A percentile compares a stretch with the other conserved stretches of the same genome.
Conservation (phyloP, 1,140 invertebrate species). For the Solenopsis fugax region DNA sequence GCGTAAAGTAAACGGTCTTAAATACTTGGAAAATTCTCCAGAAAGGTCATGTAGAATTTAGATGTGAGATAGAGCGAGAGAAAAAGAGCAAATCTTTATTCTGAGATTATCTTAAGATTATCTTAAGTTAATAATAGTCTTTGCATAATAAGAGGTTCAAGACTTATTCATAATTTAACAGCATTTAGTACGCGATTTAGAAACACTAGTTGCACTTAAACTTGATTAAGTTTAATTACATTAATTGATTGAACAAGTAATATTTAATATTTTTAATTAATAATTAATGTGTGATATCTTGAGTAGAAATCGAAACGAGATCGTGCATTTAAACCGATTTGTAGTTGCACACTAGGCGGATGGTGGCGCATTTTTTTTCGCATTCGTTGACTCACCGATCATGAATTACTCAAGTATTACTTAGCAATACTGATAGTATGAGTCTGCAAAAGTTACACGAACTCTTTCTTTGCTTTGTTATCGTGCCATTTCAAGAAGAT, state of each 20-base stretch:
- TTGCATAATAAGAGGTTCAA: not conserved
- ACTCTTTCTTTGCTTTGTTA: not conserved
- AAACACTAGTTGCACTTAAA: not conserved
- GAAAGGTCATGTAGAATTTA: constrained; percentile 11
- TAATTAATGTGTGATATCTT: not conserved
- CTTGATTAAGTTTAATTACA: not conserved
- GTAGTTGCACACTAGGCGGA: not conserved
- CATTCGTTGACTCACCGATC: not conserved
- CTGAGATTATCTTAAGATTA: not conserved
- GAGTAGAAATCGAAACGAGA: not conserved
- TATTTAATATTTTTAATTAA: not conserved
- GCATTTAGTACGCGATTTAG: not conserved
- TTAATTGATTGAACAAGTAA: not conserved
- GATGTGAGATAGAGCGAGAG: not conserved
- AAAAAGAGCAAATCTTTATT: not conserved
- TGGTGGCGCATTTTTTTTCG: constrained; percentile 44
- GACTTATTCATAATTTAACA: not conserved
- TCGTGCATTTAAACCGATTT: not conserved
- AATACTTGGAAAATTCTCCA: constrained; percentile 5
- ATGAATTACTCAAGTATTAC: constrained; percentile 56
- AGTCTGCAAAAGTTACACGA: not conserved
- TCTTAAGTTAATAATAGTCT: constrained; percentile 11
- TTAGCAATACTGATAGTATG: not conserved
- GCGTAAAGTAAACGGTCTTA: constrained; percentile 27
- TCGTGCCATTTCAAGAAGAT: not conserved